Conservation (phyloP, 2,888 invertebrate species). For the Phymatocera aterrima region DNA sequence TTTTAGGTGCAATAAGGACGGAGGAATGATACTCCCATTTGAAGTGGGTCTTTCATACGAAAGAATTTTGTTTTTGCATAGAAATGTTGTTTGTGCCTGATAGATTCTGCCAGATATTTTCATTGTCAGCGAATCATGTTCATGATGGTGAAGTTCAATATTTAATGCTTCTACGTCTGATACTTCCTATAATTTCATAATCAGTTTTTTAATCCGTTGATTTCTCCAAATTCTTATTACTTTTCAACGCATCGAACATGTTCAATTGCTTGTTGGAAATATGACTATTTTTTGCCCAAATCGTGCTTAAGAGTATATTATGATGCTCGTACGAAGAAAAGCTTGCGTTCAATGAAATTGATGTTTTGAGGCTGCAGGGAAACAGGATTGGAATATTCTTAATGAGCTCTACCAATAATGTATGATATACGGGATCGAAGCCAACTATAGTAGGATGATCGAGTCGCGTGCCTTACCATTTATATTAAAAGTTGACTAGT, state of each 20-base stretch:
- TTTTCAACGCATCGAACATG: too few relatives aligned
- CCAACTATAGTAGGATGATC: conserved; percentile 24
- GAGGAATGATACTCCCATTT: too few relatives aligned
- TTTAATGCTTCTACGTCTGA: not conserved
- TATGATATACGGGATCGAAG: conserved; percentile 9
- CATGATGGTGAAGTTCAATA: too few relatives aligned
- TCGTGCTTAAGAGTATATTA: not conserved
- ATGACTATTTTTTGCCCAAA: not conserved
- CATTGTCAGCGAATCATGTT: too few relatives aligned
- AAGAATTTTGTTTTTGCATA: too few relatives aligned
- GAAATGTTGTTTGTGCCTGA: too few relatives aligned
- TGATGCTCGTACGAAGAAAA: not conserved
- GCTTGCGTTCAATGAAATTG: not conserved
- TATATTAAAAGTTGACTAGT: conserved; percentile 31
- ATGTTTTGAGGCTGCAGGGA: not conserved
- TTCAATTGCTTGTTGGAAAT: not conserved
- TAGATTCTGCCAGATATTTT: too few relatives aligned
- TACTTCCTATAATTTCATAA: not conserved
- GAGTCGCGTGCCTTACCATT: conserved; percentile 28
- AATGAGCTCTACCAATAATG: not conserved
- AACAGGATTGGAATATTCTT: not conserved
- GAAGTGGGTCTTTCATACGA: too few relatives aligned
- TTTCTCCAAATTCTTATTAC: not conserved
- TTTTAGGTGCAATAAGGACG: too few relatives aligned
- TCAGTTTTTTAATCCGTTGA: not conserved